phyloP scores from a whole-genome alignment of 2,888 invertebrate genomes.

The Drosophila niveifrons region DNA sequence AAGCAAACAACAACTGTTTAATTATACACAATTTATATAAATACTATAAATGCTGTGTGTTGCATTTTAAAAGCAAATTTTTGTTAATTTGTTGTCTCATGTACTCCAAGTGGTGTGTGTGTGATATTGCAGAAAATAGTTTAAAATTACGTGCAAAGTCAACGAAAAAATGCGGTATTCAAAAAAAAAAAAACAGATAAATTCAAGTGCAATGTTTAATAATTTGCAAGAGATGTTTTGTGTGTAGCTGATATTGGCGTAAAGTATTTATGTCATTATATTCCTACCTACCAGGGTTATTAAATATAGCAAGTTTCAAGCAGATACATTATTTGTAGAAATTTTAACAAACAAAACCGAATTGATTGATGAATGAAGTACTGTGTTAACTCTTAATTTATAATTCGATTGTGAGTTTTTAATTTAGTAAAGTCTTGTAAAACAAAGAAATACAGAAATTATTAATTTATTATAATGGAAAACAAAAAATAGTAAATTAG shows the following conservation, averaged over 20 bases:
- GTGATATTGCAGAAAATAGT: conserved; percentile 20
- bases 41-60: conserved; percentile 18
- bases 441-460: too few species aligned
- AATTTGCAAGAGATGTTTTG: not conserved
- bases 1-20: conserved; percentile 19
- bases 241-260: not conserved
- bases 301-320: too few species aligned
- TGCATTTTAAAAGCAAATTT: conserved; percentile 27
- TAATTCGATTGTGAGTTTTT: too few species aligned
- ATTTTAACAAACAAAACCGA: too few species aligned
- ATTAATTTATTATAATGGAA: too few species aligned
- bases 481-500: too few species aligned
- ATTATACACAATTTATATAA: conserved; percentile 20
- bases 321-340: too few species aligned
- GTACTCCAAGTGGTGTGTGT: conserved; percentile 5
- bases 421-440: too few species aligned
- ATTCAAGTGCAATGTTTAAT: not conserved
- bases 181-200: not conserved
- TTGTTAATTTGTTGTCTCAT: conserved; percentile 13
- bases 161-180: conserved; percentile 26
- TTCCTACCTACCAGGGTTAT: not conserved
- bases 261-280: not conserved
- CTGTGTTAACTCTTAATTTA: too few species aligned
- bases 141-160: conserved; percentile 43
- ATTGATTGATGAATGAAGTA: too few species aligned